Conservation (phyloP, 1,140 invertebrate genomes). For the Nixonia krombeini region DNA sequence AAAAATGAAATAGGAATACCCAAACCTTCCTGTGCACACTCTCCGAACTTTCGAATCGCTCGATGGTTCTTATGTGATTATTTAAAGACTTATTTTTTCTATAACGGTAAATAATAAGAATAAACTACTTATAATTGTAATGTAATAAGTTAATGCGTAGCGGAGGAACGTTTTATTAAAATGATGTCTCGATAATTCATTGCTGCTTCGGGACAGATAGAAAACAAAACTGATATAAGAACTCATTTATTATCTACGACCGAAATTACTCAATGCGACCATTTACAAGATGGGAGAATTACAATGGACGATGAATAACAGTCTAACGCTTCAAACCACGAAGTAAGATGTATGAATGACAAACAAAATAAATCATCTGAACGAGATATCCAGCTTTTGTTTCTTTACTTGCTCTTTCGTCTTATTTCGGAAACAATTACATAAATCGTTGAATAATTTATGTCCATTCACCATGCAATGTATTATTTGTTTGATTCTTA, state of each 20-base stretch:
- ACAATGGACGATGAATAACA: constrained; percentile 35
- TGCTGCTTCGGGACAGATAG: constrained; percentile 50
- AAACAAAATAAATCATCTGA: constrained; percentile 63
- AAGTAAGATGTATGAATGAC: constrained; percentile 62
- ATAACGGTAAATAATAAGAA: constrained; percentile 64
- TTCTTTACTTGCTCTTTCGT: not conserved
- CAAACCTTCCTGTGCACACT: not conserved
- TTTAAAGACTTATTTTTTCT: constrained; percentile 72
- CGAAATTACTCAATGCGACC: constrained; percentile 47
- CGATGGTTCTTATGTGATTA: constrained; percentile 69
- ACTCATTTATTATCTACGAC: constrained; percentile 32
- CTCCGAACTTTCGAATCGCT: constrained; percentile 48
- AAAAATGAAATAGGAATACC: not conserved
- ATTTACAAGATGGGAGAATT: constrained; percentile 16
- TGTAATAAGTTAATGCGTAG: constrained; percentile 63
- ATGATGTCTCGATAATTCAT: constrained; percentile 53
- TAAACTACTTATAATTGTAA: constrained; percentile 52
- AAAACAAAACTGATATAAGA: constrained; percentile 13
- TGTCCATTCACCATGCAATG: no score
- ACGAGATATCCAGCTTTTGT: constrained; percentile 22
- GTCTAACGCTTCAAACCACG: constrained; percentile 41
- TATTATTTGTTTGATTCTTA: no score
- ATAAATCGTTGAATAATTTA: no score
- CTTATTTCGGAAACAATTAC: not conserved
- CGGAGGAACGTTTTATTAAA: constrained; percentile 59